Percentiles rank a stretch among this genome's conserved stretches.
Evolutionary conservation across 2,797 vertebrate genomes (phyloP).

Genomic region (Labeo calbasu): DNA sequence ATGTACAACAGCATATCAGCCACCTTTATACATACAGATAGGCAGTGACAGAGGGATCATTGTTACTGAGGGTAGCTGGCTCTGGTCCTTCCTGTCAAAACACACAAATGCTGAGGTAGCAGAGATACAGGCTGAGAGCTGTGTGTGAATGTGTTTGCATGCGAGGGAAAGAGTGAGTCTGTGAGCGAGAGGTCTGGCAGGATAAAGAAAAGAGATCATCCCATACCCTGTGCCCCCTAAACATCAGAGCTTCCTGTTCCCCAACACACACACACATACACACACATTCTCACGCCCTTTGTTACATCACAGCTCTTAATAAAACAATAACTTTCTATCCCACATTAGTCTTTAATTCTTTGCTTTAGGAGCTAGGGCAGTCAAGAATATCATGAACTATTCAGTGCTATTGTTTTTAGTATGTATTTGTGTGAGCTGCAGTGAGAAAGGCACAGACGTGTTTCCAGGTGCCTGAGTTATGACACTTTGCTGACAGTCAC

Average conservation of each 20-base stretch:
- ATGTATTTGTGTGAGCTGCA: not conserved
- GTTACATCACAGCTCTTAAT: constrained; percentile 39
- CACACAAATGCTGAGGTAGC: constrained; percentile 81
- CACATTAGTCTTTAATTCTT: not conserved
- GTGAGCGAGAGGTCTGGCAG: constrained; percentile 42
- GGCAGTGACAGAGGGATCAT: constrained; percentile 62
- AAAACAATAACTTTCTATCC: not conserved
- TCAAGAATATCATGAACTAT: not conserved
- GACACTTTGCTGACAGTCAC: constrained; percentile 26
- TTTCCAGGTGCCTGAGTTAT: not conserved
- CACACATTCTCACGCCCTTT: constrained; percentile 34
- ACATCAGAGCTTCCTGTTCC: constrained; percentile 53
- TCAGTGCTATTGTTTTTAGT: not conserved
- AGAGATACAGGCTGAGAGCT: constrained; percentile 62
- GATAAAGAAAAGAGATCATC: constrained; percentile 54
- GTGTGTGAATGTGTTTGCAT: constrained; percentile 41
- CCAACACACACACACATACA: constrained; percentile 20
- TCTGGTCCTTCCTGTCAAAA: constrained; percentile 81
- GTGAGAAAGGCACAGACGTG: not conserved
- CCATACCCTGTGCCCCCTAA: constrained; percentile 52
- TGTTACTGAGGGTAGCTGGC: constrained; percentile 78
- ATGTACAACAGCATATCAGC: constrained; percentile 11
- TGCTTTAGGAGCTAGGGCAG: not conserved
- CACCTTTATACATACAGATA: constrained; percentile 43
- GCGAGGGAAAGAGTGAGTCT: constrained; percentile 37